These are phyloP conservation scores for Colletes latitarsis DNA, from an alignment of 1,140 invertebrate genomes.

Conservation along the genomic window DNA sequence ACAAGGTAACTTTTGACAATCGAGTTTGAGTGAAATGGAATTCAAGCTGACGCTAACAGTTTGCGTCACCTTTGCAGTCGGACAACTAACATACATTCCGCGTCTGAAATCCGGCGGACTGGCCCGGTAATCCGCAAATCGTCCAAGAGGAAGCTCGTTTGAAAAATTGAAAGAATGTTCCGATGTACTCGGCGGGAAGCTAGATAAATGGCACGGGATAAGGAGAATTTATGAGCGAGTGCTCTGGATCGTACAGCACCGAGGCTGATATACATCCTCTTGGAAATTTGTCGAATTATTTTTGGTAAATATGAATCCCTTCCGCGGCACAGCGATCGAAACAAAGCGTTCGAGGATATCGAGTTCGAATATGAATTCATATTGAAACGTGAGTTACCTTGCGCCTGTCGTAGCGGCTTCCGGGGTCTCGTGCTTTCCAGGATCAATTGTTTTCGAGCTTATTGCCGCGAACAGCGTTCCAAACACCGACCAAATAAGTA, in stretches of 20 bases:
- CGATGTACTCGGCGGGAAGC: slow-evolving; percentile 43
- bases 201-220: slow-evolving; percentile 46
- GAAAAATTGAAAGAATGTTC: slow-evolving; percentile 52
- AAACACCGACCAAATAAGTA: not conserved
- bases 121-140: slow-evolving; percentile 29
- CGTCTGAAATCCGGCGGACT: slow-evolving; percentile 1
- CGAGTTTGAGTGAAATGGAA: slow-evolving; percentile 2
- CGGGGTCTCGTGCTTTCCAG: not conserved
- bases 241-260: not conserved
- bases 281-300: not conserved
- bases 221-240: slow-evolving; percentile 40
- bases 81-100: slow-evolving; percentile 51
- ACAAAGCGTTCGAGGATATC: too few relatives aligned
- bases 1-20: too few relatives aligned
- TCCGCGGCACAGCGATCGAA: too few relatives aligned
- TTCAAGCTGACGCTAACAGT: slow-evolving; percentile 30
- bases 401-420: not conserved
- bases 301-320: too few relatives aligned
- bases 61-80: slow-evolving; percentile 16
- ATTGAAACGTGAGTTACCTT: slow-evolving; percentile 8
- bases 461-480: not conserved
- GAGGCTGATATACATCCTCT: slow-evolving; percentile 3
- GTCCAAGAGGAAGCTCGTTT: slow-evolving; percentile 23
- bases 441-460: not conserved
- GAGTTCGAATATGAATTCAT: too few relatives aligned